Conservation (phyloP, 1,140 invertebrate genomes). For the Sitobion miscanthi region DNA sequence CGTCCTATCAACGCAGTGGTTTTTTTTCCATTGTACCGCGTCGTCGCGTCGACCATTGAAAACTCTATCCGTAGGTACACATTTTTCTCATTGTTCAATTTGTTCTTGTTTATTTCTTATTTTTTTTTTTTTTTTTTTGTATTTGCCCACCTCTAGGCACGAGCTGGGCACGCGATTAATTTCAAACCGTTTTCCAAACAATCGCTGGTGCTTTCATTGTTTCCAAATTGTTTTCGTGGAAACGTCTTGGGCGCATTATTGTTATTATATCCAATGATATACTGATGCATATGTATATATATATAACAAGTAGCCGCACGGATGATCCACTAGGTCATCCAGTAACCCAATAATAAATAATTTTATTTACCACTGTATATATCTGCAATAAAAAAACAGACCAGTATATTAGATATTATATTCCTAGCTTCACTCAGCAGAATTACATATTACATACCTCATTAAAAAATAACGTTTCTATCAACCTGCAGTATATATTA, state of each 20-base stretch:
- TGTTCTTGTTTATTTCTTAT: not conserved
- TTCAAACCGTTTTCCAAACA: slow-evolving; percentile 50
- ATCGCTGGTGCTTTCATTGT: slow-evolving; percentile 21
- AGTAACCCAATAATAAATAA: not conserved
- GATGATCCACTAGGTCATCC: slow-evolving; percentile 32
- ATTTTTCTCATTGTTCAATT: slow-evolving; percentile 37
- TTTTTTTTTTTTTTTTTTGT: slow-evolving; percentile 13
- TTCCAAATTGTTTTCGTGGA: slow-evolving; percentile 31
- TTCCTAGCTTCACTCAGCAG: too few species aligned
- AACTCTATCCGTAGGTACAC: slow-evolving; percentile 11
- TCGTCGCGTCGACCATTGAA: slow-evolving; percentile 13
- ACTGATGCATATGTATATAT: not conserved
- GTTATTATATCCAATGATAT: not conserved
- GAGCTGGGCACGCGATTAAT: slow-evolving; percentile 50
- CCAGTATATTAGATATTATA: too few species aligned
- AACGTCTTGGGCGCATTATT: not conserved
- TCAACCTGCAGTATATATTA: too few species aligned
- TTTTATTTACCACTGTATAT: not conserved
- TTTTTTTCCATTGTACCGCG: slow-evolving; percentile 23
- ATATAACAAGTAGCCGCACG: too few species aligned
- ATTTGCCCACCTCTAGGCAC: slow-evolving; percentile 22
- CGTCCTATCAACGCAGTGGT: not conserved
- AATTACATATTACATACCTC: too few species aligned
- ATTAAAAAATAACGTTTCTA: too few species aligned
- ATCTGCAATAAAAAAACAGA: too few species aligned